Percentiles rank a stretch among this genome's conserved stretches.
Evolutionary conservation across 1,140 invertebrate genomes (phyloP).

Genomic region (Ceratoteleas bidentatus): DNA sequence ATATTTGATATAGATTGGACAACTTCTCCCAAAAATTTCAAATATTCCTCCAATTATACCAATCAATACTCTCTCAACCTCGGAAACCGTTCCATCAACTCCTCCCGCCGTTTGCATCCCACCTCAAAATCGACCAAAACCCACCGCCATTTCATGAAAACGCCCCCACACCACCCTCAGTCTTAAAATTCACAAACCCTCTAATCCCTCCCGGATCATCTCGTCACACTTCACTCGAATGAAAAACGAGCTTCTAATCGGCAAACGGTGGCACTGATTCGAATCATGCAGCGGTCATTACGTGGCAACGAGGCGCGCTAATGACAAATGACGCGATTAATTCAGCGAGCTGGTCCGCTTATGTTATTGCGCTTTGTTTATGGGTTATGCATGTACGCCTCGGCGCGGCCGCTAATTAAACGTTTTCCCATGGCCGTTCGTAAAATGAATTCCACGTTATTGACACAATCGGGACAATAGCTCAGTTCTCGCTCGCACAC

Average conservation of each 20-base stretch:
- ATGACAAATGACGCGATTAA: conserved; percentile 58
- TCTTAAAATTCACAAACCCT: too few relatives aligned
- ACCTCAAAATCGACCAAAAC: too few relatives aligned
- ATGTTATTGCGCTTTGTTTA: conserved; percentile 55
- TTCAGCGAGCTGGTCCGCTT: conserved; percentile 44
- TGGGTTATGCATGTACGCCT: conserved; percentile 42
- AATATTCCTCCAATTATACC: too few relatives aligned
- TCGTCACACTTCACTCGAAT: conserved; percentile 14
- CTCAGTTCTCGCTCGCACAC: too few relatives aligned
- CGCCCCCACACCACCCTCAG: too few relatives aligned
- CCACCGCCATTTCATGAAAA: too few relatives aligned
- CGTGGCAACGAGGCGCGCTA: conserved; percentile 43
- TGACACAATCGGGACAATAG: conserved; percentile 44
- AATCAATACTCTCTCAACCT: too few relatives aligned
- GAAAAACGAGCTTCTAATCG: conserved; percentile 17
- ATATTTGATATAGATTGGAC: too few relatives aligned
- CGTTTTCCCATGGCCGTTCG: conserved; percentile 63
- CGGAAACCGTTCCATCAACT: too few relatives aligned
- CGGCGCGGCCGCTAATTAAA: conserved; percentile 50
- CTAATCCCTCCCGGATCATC: background rate
- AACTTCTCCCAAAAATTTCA: too few relatives aligned
- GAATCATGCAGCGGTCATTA: conserved; percentile 54
- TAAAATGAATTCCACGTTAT: conserved; percentile 49
- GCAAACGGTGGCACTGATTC: conserved; percentile 24
- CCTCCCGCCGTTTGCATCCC: too few relatives aligned